Conservation (phyloP, 2,113 vertebrate genomes). For the Penelope pileata region DNA sequence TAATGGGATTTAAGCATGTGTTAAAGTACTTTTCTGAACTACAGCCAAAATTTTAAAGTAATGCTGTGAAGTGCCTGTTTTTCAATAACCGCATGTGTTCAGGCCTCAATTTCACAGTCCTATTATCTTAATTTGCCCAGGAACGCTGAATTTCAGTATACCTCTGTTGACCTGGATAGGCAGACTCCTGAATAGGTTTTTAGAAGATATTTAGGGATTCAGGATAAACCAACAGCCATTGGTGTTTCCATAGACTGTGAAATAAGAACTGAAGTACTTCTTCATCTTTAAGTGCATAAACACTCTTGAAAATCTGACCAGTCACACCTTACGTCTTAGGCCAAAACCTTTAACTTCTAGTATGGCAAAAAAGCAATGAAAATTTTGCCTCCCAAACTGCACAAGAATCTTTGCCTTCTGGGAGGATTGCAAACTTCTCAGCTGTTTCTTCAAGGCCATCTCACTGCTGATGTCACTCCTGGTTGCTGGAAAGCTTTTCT, state of each 20-base stretch:
- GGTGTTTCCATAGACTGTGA: background rate
- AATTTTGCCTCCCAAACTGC: background rate
- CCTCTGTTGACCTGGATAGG: background rate
- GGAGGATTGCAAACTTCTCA: fast-evolving
- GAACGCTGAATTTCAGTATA: background rate
- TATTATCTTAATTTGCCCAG: background rate
- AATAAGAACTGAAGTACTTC: background rate
- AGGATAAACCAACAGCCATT: background rate
- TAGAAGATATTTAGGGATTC: background rate
- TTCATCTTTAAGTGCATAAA: background rate
- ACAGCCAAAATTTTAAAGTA: slow-evolving; percentile 5
- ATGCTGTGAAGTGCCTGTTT: background rate
- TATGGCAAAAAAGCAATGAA: background rate
- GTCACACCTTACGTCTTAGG: background rate
- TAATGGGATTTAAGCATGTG: background rate
- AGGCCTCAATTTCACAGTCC: background rate
- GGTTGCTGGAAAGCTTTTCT: background rate
- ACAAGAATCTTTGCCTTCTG: background rate
- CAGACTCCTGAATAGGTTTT: background rate
- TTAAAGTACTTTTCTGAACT: slow-evolving; percentile 17
- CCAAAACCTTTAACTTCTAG: background rate
- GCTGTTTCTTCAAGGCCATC: background rate
- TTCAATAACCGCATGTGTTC: background rate
- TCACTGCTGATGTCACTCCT: background rate
- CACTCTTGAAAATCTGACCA: background rate